Evolutionary conservation across 2,888 invertebrate genomes (phyloP), one percentile per base, ranked within the genome.

Genomic region (Hydrotaea diabolus): DNA sequence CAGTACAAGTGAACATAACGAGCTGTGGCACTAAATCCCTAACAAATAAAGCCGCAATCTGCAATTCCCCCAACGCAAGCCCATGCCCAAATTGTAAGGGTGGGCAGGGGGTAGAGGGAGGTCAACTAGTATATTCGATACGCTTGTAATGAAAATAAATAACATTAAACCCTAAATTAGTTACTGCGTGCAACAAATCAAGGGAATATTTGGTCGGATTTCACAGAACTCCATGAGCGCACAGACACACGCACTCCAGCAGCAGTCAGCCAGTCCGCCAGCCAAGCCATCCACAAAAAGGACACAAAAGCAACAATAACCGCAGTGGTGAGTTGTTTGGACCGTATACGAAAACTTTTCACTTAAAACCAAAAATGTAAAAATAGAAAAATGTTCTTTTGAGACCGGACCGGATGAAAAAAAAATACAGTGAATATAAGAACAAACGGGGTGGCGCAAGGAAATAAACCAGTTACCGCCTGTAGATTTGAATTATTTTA

Each of bases 401-500:
- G 66, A 66, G 21, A 66, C 39, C 66, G n/a, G 2, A n/a, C 15
- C n/a, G 49, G 13, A 49, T 15, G 55, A 55, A 55, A 39, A 11
- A n/a, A n/a, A 62, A 31, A 36, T 26, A 11, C 5, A 2, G 15
- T 39, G 69, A 0, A 69, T 13, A 15, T 2, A 1, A 23, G 23
- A 15, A 31, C 2, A 26, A 59, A 0, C 43, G 69, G 69, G 0
- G 3, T 43, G 43, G 43, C n/a, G n/a, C n/a, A n/a, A 39, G 43
- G 69, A 43, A 69, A 15, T 46, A 46, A 43, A 69, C 46, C 69
- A 69, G 69, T 43, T 43, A 69, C 59, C 57, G 39, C 74, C 57
- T 74, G 66, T 69, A 75, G 78, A 76, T 71, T 46, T 17, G 43
- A 46, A 69, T 69, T 43, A 66, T 43, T 79, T 62, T 79, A 69